phyloP scores from a whole-genome alignment of 2,113 vertebrate species.

The Osmerus mordax region DNA sequence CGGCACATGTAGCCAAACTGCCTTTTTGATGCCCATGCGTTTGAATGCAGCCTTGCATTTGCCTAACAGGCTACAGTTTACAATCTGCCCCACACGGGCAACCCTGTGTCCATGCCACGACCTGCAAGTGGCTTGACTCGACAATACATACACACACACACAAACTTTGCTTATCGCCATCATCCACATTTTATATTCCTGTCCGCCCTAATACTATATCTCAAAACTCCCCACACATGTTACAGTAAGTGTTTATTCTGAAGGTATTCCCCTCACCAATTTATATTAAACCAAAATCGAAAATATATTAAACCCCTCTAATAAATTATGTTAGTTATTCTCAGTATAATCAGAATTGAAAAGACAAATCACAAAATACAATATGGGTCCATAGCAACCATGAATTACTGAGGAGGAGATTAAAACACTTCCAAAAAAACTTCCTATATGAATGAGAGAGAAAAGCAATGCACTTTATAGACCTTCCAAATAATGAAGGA shows the following conservation, averaged over 20 bases:
- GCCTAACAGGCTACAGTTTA: constrained; percentile 57
- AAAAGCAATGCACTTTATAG: constrained; percentile 62
- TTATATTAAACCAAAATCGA: too few relatives aligned
- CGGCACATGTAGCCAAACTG: constrained; percentile 66
- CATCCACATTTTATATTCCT: not conserved
- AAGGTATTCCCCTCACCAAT: constrained; percentile 24
- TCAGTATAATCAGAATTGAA: too few relatives aligned
- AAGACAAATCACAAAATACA: too few relatives aligned
- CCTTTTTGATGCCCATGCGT: constrained; percentile 66
- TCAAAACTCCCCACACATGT: not conserved
- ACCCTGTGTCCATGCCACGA: constrained; percentile 25
- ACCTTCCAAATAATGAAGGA: constrained; percentile 43
- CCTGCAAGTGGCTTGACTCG: constrained; percentile 12
- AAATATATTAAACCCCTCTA: too few relatives aligned
- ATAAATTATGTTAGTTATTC: too few relatives aligned
- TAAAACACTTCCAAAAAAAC: constrained; percentile 44
- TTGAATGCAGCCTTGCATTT: constrained; percentile 63
- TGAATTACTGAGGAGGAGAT: constrained; percentile 16
- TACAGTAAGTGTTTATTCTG: constrained; percentile 40
- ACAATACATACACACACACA: constrained; percentile 17
- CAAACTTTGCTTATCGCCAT: not conserved
- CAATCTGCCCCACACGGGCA: constrained; percentile 35
- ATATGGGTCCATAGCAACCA: not conserved
- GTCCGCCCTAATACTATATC: constrained; percentile 20
- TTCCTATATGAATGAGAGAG: not conserved